Percentiles rank a stretch among this genome's conserved stretches.
Evolutionary conservation across 2,113 vertebrate genomes (phyloP).

Genomic region (Willisornis vidua): DNA sequence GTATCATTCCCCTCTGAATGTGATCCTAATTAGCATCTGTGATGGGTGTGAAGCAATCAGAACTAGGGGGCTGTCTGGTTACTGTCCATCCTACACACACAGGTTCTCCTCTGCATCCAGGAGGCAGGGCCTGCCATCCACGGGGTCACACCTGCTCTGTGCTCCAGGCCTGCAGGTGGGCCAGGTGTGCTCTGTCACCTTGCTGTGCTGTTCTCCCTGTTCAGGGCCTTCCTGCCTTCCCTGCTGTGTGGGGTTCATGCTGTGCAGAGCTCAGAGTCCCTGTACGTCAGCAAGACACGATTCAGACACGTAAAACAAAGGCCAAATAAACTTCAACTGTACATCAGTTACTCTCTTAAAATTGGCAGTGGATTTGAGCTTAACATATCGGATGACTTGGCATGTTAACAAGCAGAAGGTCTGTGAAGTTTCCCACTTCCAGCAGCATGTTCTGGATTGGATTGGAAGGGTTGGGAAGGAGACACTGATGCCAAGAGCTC

Average conservation of each 20-base stretch:
- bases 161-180: neutral
- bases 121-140: neutral
- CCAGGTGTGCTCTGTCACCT: neutral
- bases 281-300: neutral
- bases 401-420: neutral
- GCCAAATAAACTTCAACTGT: neutral
- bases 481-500: neutral
- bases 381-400: neutral
- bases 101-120: neutral
- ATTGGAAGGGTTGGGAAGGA: neutral
- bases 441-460: neutral
- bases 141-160: neutral
- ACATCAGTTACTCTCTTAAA: neutral
- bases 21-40: neutral
- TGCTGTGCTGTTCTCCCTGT: neutral
- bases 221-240: neutral
- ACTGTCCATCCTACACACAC: neutral
- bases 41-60: neutral
- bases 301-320: neutral
- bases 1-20: neutral
- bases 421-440: neutral
- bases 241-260: neutral
- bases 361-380: neutral
- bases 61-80: neutral
- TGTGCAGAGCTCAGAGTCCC: neutral